Percentiles rank a stretch among this genome's conserved stretches.
phyloP scores from a whole-genome alignment of 2,113 vertebrate genomes.

The Alligator mississippiensis region DNA sequence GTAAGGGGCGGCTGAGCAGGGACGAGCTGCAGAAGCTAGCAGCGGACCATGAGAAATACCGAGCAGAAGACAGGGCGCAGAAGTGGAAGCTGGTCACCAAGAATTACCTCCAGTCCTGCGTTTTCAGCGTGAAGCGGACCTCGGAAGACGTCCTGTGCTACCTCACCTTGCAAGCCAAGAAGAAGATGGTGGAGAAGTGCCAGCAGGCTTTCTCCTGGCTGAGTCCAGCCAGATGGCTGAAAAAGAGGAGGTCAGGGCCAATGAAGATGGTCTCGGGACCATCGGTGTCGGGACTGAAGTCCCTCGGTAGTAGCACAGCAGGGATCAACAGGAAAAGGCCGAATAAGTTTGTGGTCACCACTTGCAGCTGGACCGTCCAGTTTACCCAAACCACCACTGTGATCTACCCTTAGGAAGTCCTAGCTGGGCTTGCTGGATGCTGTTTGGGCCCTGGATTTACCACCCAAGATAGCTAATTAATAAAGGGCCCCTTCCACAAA shows the following conservation, averaged over 20 bases:
- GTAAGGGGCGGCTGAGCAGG: background rate
- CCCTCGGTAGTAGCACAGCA: background rate
- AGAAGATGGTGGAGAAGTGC: background rate
- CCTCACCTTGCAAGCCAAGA: background rate
- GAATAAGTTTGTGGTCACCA: background rate
- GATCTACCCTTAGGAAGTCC: background rate
- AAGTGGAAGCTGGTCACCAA: background rate
- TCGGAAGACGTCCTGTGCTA: background rate
- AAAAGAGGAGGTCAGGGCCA: background rate
- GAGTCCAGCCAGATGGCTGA: background rate
- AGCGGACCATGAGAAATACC: background rate
- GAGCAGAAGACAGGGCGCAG: background rate
- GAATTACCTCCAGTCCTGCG: background rate
- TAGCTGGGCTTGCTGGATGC: background rate
- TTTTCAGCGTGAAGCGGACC: conserved; percentile 21
- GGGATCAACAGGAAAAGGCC: background rate
- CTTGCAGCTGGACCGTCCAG: background rate
- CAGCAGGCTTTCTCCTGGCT: background rate
- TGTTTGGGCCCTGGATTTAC: background rate
- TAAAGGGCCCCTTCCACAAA: background rate
- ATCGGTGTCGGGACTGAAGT: background rate
- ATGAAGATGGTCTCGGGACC: background rate
- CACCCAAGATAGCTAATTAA: background rate
- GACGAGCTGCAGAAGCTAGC: background rate
- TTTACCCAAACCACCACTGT: background rate